Conservation (phyloP, 2,888 invertebrate genomes). For the Opisthograptis luteolata region DNA sequence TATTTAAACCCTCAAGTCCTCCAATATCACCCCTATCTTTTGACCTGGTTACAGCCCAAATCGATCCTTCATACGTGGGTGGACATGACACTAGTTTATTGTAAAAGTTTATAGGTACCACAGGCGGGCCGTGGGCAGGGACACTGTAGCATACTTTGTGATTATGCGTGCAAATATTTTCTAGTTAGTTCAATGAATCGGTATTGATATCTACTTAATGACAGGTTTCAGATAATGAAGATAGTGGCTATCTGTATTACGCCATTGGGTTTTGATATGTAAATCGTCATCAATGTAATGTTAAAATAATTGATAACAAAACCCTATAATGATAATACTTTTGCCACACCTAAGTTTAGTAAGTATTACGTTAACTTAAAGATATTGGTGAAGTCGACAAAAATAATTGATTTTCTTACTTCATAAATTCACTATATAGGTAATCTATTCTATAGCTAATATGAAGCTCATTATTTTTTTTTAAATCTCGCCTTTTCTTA, state of each 20-base stretch:
- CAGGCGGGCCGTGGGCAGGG: conserved; percentile 34
- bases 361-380: too few relatives aligned
- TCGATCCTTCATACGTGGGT: conserved; percentile 36
- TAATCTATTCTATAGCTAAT: too few relatives aligned
- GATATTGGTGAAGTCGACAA: too few relatives aligned
- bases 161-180: conserved; percentile 8
- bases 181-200: background rate
- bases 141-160: conserved; percentile 27
- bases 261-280: background rate
- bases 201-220: conserved; percentile 6
- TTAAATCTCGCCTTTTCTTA: too few relatives aligned
- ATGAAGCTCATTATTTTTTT: too few relatives aligned
- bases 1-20: too few relatives aligned
- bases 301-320: conserved; percentile 8
- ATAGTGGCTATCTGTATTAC: conserved; percentile 1
- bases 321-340: too few relatives aligned
- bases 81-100: conserved; percentile 43
- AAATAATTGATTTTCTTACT: too few relatives aligned
- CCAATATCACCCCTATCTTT: too few relatives aligned
- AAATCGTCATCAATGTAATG: conserved; percentile 4
- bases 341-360: too few relatives aligned
- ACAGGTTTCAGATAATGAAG: background rate
- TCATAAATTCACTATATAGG: too few relatives aligned
- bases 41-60: background rate
- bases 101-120: conserved; percentile 45